These are phyloP conservation scores for Solen grandis DNA, from an alignment of 1,140 invertebrate species.

Conservation along the genomic window DNA sequence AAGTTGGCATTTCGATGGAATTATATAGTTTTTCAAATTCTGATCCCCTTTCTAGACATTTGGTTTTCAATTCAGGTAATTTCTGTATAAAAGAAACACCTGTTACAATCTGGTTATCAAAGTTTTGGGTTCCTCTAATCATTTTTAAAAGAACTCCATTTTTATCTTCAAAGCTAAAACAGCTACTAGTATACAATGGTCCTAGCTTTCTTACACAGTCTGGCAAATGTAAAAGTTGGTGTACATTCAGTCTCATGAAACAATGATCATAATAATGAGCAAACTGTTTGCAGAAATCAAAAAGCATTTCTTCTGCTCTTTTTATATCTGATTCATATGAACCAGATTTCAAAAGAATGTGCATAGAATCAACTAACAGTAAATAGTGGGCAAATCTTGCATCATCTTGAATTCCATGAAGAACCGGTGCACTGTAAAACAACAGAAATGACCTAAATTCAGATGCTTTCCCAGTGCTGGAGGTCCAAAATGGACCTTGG, in stretches of 20 bases:
- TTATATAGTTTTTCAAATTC: constrained; percentile 31
- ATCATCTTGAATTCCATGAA: not conserved
- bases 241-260: constrained; percentile 57
- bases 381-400: too few relatives aligned
- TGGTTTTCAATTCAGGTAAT: constrained; percentile 48
- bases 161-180: constrained; percentile 49
- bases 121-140: too few relatives aligned
- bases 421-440: too few relatives aligned
- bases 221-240: constrained; percentile 57
- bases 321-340: too few relatives aligned
- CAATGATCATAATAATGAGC: constrained; percentile 51
- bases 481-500: constrained; percentile 21
- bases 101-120: constrained; percentile 54
- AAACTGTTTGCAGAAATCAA: too few relatives aligned
- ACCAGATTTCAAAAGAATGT: constrained; percentile 31
- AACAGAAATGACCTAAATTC: too few relatives aligned
- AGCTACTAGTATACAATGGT: constrained; percentile 56
- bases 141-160: too few relatives aligned
- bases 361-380: constrained; percentile 23
- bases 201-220: constrained; percentile 60
- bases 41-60: too few relatives aligned
- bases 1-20: constrained; percentile 29
- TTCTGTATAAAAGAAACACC: constrained; percentile 55
- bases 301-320: too few relatives aligned
- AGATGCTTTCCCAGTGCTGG: constrained; percentile 22